Conservation (phyloP, 1,140 invertebrate species). For the Samia ricini region DNA sequence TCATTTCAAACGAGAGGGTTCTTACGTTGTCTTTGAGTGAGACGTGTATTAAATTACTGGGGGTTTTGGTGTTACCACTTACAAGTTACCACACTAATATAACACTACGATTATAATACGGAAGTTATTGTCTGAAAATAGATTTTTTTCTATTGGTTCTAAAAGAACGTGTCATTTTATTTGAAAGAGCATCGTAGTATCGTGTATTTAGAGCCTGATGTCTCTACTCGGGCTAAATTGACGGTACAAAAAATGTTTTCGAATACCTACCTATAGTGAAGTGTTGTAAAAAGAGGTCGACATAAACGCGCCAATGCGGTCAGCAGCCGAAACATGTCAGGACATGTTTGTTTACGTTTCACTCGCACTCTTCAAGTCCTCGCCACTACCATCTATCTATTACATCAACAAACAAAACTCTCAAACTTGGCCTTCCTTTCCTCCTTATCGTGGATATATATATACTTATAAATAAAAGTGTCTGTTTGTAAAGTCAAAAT, state of each 20-base stretch:
- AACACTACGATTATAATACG: no score
- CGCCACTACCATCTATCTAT: slow-evolving; percentile 31
- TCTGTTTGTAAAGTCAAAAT: no score
- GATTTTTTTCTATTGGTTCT: no score
- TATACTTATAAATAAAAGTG: no score
- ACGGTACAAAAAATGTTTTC: background rate
- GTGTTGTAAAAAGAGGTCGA: background rate
- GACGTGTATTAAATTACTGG: slow-evolving; percentile 42
- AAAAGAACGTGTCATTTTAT: no score
- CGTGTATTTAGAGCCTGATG: no score
- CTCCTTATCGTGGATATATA: slow-evolving; percentile 24
- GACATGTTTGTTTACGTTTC: slow-evolving; percentile 34
- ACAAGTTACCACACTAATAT: no score
- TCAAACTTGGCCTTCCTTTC: slow-evolving; percentile 13
- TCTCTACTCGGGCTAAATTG: no score
- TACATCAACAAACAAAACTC: slow-evolving; percentile 40
- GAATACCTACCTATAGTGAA: background rate
- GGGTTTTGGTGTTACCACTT: slow-evolving; percentile 25
- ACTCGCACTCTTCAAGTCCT: slow-evolving; percentile 18
- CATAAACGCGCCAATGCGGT: slow-evolving; percentile 1
- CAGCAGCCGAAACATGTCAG: slow-evolving; percentile 28
- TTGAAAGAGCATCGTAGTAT: no score
- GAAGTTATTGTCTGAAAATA: no score
- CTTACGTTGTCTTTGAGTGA: slow-evolving; percentile 31
- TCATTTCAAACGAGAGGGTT: slow-evolving; percentile 21